These are phyloP conservation scores for Meteorus cinctellus DNA, from an alignment of 2,888 invertebrate genomes.

Conservation along the genomic window DNA sequence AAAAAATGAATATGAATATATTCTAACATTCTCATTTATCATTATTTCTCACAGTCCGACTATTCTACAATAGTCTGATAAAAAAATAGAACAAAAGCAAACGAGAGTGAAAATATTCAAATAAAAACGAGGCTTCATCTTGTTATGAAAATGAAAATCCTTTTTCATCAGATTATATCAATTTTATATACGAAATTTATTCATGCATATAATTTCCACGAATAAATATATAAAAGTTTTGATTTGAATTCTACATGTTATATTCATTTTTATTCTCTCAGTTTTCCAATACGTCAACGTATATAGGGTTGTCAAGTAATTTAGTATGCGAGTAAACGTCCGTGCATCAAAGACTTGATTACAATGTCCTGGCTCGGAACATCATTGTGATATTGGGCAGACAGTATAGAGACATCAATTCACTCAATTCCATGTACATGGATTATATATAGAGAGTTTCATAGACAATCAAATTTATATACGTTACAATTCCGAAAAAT, in stretches of 20 bases:
- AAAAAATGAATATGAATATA: background rate
- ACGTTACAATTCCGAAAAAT: background rate
- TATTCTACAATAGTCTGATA: background rate
- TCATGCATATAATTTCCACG: background rate
- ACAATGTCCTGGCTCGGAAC: slow-evolving; percentile 56
- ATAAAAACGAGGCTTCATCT: too few relatives aligned
- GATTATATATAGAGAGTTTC: background rate
- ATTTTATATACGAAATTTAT: background rate
- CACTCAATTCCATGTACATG: background rate
- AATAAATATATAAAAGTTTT: background rate
- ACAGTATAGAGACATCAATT: slow-evolving; percentile 11
- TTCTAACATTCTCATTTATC: too few relatives aligned
- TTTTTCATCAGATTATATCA: background rate
- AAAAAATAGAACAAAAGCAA: too few relatives aligned
- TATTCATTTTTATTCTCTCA: background rate
- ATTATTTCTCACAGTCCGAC: too few relatives aligned
- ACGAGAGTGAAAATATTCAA: too few relatives aligned
- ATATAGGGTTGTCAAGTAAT: slow-evolving; percentile 25
- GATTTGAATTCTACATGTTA: background rate
- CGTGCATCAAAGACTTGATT: slow-evolving; percentile 59
- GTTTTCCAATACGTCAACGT: background rate
- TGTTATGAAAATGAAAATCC: background rate
- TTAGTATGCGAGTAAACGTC: slow-evolving; percentile 31
- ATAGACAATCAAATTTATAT: background rate
- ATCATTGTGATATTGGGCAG: slow-evolving; percentile 51